Evolutionary conservation across 37 sponge, comb jelly and placozoan genomes (phyloP).

Genomic region (Aphrocallistes beatrix): DNA sequence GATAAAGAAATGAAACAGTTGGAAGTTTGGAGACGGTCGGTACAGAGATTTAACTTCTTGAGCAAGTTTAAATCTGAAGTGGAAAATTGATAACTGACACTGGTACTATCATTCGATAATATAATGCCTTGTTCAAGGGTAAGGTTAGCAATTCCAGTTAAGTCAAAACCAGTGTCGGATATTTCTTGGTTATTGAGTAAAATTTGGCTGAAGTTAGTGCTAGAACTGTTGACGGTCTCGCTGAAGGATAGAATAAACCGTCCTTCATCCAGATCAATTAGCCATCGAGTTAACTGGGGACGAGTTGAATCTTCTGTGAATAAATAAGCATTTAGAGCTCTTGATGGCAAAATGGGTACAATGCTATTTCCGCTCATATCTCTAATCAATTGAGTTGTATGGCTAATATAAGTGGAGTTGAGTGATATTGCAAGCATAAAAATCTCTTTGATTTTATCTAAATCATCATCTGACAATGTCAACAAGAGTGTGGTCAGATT

Average conservation of each 20-base stretch:
- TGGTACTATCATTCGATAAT: neutral
- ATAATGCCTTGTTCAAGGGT: neutral
- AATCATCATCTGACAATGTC: slow-evolving; percentile 32
- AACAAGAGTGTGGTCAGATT: slow-evolving; percentile 31
- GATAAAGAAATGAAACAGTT: slow-evolving; percentile 65
- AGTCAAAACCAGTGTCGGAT: neutral
- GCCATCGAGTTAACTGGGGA: slow-evolving; percentile 45
- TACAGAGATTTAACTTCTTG: slow-evolving; percentile 61
- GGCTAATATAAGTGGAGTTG: slow-evolving; percentile 38
- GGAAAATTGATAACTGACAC: slow-evolving; percentile 34
- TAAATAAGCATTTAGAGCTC: slow-evolving; percentile 27
- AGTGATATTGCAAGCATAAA: slow-evolving; percentile 28
- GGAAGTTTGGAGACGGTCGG: slow-evolving; percentile 25
- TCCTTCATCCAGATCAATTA: slow-evolving; percentile 52
- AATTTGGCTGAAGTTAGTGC: slow-evolving; percentile 4
- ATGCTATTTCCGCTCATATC: slow-evolving; percentile 48
- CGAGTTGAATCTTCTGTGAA: slow-evolving; percentile 44
- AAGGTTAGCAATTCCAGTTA: neutral
- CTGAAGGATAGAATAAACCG: slow-evolving; percentile 49
- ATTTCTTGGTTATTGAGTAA: neutral
- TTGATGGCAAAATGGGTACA: slow-evolving; percentile 4
- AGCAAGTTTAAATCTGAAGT: slow-evolving; percentile 49
- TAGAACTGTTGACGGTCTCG: slow-evolving; percentile 57
- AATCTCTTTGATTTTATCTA: slow-evolving; percentile 50
- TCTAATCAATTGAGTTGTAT: slow-evolving; percentile 26